Evolutionary conservation across 64 coral and sea anemone species (phyloP).

Genomic region (Dendrophyllia cribrosa): DNA sequence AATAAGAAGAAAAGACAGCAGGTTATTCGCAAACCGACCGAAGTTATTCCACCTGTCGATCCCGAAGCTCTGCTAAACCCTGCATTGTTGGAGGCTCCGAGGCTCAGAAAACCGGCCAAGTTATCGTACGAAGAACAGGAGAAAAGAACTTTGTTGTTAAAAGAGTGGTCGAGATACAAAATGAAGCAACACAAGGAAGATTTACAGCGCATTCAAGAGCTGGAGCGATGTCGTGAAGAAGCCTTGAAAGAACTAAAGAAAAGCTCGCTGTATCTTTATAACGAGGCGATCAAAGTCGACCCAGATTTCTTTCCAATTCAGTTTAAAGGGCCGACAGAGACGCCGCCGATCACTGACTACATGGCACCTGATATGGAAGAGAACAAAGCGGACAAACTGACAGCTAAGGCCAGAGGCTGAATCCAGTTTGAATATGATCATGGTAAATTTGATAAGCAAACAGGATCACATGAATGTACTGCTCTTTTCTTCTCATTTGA

Average conservation of each 20-base stretch:
- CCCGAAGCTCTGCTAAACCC: slow-evolving; percentile 71
- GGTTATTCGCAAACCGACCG: slow-evolving; percentile 75
- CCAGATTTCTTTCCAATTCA: slow-evolving; percentile 84
- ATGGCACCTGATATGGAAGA: slow-evolving; percentile 89
- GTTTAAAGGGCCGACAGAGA: slow-evolving; percentile 93
- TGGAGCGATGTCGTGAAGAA: slow-evolving; percentile 81
- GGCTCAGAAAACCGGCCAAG: slow-evolving; percentile 57
- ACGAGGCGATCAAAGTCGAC: slow-evolving; percentile 90
- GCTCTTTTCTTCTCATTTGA: too few species aligned
- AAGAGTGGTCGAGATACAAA: slow-evolving; percentile 96
- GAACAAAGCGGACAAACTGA: slow-evolving; percentile 38
- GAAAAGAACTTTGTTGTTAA: slow-evolving; percentile 78
- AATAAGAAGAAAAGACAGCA: slow-evolving; percentile 60
- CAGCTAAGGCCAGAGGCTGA: slow-evolving; percentile 10
- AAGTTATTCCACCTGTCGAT: slow-evolving; percentile 84
- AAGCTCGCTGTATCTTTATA: slow-evolving; percentile 80
- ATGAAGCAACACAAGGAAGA: slow-evolving; percentile 96
- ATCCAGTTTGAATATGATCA: too few species aligned
- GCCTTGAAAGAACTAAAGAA: slow-evolving; percentile 97
- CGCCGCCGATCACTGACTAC: slow-evolving; percentile 89
- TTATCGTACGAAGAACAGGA: slow-evolving; percentile 78
- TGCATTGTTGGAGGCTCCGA: slow-evolving; percentile 56
- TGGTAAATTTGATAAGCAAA: too few species aligned
- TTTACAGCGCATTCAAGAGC: slow-evolving; percentile 90
- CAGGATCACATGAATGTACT: too few species aligned